These are phyloP conservation scores for Ferrisia virgata DNA, from an alignment of 2,888 invertebrate species.

Conservation along the genomic window DNA sequence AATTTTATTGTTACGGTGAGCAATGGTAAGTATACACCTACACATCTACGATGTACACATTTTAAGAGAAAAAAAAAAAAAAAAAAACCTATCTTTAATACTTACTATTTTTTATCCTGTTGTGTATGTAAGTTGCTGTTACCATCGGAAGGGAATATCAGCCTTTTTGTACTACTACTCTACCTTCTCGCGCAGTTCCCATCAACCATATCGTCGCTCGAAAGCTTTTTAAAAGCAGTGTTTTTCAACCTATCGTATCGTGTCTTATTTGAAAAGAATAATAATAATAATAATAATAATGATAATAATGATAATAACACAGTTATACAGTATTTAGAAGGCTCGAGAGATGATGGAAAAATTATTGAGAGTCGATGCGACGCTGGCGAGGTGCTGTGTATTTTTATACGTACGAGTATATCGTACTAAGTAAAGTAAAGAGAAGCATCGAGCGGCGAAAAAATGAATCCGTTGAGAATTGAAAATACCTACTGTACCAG, in stretches of 20 bases:
- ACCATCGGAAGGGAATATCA: not conserved
- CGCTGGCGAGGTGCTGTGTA: not conserved
- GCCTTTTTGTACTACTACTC: too few relatives aligned
- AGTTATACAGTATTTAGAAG: too few relatives aligned
- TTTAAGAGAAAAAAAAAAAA: too few relatives aligned
- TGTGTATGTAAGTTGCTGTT: not conserved
- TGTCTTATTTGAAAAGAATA: too few relatives aligned
- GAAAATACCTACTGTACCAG: not conserved
- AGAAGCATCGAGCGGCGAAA: not conserved
- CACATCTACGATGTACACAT: not conserved
- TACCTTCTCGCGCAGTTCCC: too few relatives aligned
- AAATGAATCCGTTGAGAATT: not conserved
- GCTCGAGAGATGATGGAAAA: not conserved
- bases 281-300: too few relatives aligned
- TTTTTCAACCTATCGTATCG: too few relatives aligned
- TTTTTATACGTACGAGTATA: not conserved
- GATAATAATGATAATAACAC: too few relatives aligned
- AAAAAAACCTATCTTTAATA: not conserved
- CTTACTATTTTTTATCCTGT: not conserved
- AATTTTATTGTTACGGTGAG: conserved; percentile 15
- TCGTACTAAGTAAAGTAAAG: too few relatives aligned
- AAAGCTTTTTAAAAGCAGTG: too few relatives aligned
- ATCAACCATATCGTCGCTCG: too few relatives aligned
- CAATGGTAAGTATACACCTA: conserved; percentile 3
- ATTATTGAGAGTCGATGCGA: not conserved